Conservation (phyloP, 2,888 invertebrate genomes). For the Dorcus hopei region DNA sequence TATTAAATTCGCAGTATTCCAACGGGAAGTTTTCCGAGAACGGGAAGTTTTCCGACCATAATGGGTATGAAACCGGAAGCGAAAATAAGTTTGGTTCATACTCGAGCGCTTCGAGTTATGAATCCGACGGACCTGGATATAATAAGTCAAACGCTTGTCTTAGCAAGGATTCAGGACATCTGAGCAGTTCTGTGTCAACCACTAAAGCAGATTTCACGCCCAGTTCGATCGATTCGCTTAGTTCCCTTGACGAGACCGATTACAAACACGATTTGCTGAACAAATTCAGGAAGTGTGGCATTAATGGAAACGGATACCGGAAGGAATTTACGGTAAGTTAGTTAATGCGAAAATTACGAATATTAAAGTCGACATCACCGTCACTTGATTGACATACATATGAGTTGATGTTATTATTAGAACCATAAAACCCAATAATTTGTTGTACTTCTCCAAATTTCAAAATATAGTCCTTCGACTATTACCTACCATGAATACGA, state of each 20-base stretch:
- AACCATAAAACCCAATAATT: background rate
- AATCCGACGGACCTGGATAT: conserved; percentile 36
- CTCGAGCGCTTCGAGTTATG: conserved; percentile 48
- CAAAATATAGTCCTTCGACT: background rate
- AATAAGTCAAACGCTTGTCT: conserved; percentile 19
- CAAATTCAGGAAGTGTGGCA: conserved; percentile 41
- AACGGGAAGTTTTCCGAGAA: conserved; percentile 23
- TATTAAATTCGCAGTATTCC: conserved; percentile 39
- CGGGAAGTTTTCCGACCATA: conserved; percentile 38
- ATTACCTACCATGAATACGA: too few relatives aligned
- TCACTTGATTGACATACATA: too few relatives aligned
- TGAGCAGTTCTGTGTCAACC: conserved; percentile 42
- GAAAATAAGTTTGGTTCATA: conserved; percentile 45
- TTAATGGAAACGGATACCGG: conserved; percentile 27
- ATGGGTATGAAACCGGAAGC: conserved; percentile 44
- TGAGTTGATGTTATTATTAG: background rate
- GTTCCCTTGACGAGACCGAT: conserved; percentile 49
- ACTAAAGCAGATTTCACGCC: conserved; percentile 44
- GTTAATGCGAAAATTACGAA: background rate
- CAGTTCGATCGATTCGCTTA: conserved; percentile 47
- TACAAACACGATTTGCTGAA: conserved; percentile 38
- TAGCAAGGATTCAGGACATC: conserved; percentile 48
- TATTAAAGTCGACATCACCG: background rate
- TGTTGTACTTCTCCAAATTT: background rate
- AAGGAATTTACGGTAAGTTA: conserved; percentile 31